phyloP scores from a whole-genome alignment of 2,888 invertebrate species.

The Epistrophe eligans region DNA sequence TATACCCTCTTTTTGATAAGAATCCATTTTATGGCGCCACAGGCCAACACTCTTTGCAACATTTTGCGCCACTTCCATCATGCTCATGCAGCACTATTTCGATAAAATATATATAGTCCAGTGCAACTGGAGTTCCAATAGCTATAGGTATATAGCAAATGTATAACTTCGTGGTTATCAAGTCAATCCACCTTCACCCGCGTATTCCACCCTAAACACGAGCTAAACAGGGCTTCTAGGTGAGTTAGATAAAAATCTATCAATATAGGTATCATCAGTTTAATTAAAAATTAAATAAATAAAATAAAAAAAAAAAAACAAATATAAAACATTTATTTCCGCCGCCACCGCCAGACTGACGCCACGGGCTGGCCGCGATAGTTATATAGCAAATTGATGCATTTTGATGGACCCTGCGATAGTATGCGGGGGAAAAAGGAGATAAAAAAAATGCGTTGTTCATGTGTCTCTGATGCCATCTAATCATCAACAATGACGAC shows the following conservation, averaged over 20 bases:
- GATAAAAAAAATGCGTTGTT: slow-evolving; percentile 44
- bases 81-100: slow-evolving; percentile 27
- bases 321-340: slow-evolving; percentile 57
- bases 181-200: slow-evolving; percentile 39
- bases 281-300: slow-evolving; percentile 63
- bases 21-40: slow-evolving; percentile 61
- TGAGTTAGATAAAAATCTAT: slow-evolving; percentile 63
- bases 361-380: slow-evolving; percentile 8
- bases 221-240: slow-evolving; percentile 47
- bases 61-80: slow-evolving; percentile 30
- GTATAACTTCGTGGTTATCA: slow-evolving; percentile 39
- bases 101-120: neutral
- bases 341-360: slow-evolving; percentile 56
- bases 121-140: slow-evolving; percentile 36
- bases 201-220: slow-evolving; percentile 28
- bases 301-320: too few species aligned
- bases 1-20: slow-evolving; percentile 37
- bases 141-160: slow-evolving; percentile 25
- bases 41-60: slow-evolving; percentile 52
- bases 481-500: slow-evolving; percentile 64
- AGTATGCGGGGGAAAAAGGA: neutral
- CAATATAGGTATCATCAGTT: slow-evolving; percentile 56
- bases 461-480: slow-evolving; percentile 71
- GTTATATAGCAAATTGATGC: slow-evolving; percentile 14
- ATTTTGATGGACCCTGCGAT: neutral